Conservation (phyloP, 2,113 vertebrate genomes). For the Tenrec ecaudatus region DNA sequence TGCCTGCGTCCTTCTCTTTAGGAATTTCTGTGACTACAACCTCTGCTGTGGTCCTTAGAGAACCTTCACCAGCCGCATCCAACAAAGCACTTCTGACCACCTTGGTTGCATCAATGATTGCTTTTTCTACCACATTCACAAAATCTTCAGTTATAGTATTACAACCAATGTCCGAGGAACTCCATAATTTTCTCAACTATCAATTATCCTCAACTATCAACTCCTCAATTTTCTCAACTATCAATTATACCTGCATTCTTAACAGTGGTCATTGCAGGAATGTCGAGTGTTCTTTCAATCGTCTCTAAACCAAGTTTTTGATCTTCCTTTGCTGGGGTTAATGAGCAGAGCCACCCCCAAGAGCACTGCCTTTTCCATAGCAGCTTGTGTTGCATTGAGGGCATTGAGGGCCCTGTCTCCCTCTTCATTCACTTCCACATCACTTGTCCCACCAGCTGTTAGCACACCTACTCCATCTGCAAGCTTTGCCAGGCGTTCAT, state of each 20-base stretch:
- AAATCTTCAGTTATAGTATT: conserved; percentile 97
- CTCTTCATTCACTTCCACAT: conserved; percentile 99
- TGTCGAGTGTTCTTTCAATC: conserved; percentile 93
- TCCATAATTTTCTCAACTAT: conserved; percentile 98
- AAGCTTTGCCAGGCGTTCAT: conserved; percentile 97
- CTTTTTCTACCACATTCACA: conserved; percentile 98
- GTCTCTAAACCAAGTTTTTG: conserved; percentile 98
- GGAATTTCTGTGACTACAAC: conserved; percentile 96
- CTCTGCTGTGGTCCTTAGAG: conserved; percentile 96
- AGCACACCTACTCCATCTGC: conserved; percentile 98
- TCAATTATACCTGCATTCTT: conserved; percentile 98
- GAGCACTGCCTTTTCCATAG: conserved; percentile 97
- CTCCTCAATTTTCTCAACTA: too few relatives aligned
- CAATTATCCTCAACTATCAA: conserved; percentile 95
- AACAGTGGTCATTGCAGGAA: conserved; percentile 98
- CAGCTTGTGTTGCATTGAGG: conserved; percentile 96
- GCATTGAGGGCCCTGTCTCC: conserved; percentile 98
- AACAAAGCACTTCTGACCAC: conserved; percentile 98
- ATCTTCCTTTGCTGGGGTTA: conserved; percentile 91
- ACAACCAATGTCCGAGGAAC: conserved; percentile 91
- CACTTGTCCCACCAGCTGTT: conserved; percentile 97
- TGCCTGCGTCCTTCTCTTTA: conserved; percentile 94
- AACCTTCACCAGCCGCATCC: conserved; percentile 97
- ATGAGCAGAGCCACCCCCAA: conserved; percentile 93
- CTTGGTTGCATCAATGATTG: conserved; percentile 99